Conservation (phyloP, 2,888 invertebrate genomes). For the Phlogophora meticulosa region DNA sequence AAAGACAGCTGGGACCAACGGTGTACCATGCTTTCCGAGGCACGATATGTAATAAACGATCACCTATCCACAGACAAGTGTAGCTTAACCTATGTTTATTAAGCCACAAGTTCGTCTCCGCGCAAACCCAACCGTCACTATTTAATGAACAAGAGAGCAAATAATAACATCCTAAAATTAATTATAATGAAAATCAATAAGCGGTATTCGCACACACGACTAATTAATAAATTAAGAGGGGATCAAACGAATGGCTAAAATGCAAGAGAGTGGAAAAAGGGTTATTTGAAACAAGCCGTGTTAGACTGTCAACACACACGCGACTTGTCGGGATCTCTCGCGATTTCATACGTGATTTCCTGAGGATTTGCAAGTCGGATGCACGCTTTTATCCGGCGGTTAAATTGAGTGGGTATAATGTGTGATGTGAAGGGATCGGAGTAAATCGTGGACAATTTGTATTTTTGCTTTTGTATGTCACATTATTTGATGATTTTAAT, state of each 20-base stretch:
- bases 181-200: conserved; percentile 35
- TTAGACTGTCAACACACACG: conserved; percentile 51
- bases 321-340: conserved; percentile 40
- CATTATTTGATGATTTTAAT: not conserved
- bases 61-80: too few species aligned
- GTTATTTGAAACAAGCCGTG: conserved; percentile 60
- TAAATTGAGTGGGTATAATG: conserved; percentile 37
- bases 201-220: conserved; percentile 28
- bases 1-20: too few species aligned
- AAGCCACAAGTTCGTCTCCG: not conserved
- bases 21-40: too few species aligned
- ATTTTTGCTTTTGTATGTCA: conserved; percentile 2
- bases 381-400: conserved; percentile 36
- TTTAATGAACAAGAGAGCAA: not conserved
- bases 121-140: not conserved
- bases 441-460: conserved; percentile 18
- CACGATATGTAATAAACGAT: too few species aligned
- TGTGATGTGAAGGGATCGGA: conserved; percentile 15
- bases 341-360: conserved; percentile 57
- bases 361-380: conserved; percentile 56
- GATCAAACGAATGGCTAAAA: conserved; percentile 64
- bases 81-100: too few species aligned
- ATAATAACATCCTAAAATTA: conserved; percentile 23
- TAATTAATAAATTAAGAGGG: conserved; percentile 60
- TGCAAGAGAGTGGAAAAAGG: conserved; percentile 63